Evolutionary conservation across 2,888 invertebrate genomes (phyloP), one percentile per base, ranked within the genome.

Genomic region (Acleris cristana): DNA sequence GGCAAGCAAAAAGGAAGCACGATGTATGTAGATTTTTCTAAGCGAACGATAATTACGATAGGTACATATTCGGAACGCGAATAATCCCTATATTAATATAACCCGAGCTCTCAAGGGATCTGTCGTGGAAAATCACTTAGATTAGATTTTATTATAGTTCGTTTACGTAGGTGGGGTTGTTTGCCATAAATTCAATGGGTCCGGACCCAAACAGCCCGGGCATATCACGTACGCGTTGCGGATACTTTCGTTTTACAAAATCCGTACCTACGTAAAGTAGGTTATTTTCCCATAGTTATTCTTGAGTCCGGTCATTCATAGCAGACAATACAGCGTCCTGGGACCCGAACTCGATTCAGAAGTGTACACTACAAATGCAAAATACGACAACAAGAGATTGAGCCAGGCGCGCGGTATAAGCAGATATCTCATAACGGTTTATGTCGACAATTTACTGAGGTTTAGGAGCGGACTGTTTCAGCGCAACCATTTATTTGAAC

Each of bases 341-440:
- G 74, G 74, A 76, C 71, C 73, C 70, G 63, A 79, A 77, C 73
- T 75, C 70, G 69, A 73, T 76, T 77, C 74, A 72, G 73, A 76
- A 74, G 73, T 76, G 75, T 79, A 79, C 71, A 79, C 79, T 83
- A 72, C 73, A 79, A 75, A 84, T 86, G 80, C 79, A 84, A 85
- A 87, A 82, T 83, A 80, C 76, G 76, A 73, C 78, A 79, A 76
- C 80, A 76, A 79, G 80, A 82, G 80, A 81, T 82, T 79, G 79
- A 78, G 77, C 75, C 78, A 79, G 78, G 75, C 81, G 78, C 79
- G 82, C 76, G 79, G 80, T 81, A 77, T 81, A 81, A 83, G 82
- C 79, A 81, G 80, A 83, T 83, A 83, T 83, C 85, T 87, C 85
- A 84, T 86, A 86, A 85, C 83, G 79, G 83, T 87, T 87, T 88